Evolutionary conservation across 1,140 invertebrate genomes (phyloP), one percentile per base, ranked within the genome.

Genomic region (Solenopsis invicta): DNA sequence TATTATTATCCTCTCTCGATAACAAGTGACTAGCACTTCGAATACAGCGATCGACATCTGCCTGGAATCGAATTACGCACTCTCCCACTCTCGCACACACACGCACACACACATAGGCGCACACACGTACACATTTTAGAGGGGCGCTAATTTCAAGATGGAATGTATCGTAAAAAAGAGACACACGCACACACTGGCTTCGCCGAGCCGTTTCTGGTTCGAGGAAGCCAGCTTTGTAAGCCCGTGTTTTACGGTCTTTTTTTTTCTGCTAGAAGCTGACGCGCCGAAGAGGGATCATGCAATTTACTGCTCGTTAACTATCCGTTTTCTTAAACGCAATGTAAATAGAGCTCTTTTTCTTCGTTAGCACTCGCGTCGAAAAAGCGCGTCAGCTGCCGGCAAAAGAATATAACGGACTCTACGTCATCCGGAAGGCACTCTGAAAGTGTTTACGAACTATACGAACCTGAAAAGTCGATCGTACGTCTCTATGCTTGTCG

Each of bases 11-110:
- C 48, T 74, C 80, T 89, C 86, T 93, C 89, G 90, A 93, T 93
- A 94, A 94, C 93, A 94, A 94, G 94, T 94, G 94, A 94, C 94
- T 94, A 94, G 94, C 93, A 94, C 94, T 94, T 93, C 93, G 90
- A 94, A 93, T 94, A 94, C 93, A 92, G 85, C 89, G 87, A 92
- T 88, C 87, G 85, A 90, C 89, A 86, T 90, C 86, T 85, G 87
- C 90, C 78, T 74, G 85, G 80, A 89, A 89, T 89, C 85, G 75
- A 69, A 77, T 67, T 48, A 89, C 67, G 85, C 76, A 89, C 80
- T 85, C 90, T 69, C 88, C 41, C 82, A 24, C 59, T 71, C 66
- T 21, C 66, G 8, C 41, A 24, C 66, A 69, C 24, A 50, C 41
- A 29, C 41, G 24, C 9, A 21, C 41, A 24, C 66, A 69, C 24